These are phyloP conservation scores for Lepidocyrtinus sp. DNA, from an alignment of 2,888 invertebrate species.

Conservation along the genomic window DNA sequence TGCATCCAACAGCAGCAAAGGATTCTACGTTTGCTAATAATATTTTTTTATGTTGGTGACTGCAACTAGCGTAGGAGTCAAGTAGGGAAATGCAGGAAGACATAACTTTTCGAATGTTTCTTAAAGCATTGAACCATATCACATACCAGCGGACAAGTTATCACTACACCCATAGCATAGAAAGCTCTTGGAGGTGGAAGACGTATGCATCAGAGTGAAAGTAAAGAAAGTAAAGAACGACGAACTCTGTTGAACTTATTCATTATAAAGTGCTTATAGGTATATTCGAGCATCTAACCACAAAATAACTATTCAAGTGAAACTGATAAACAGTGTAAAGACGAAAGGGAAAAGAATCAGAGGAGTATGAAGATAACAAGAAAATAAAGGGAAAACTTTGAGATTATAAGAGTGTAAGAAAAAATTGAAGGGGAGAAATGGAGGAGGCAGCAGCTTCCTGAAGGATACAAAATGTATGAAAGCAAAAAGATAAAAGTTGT, in stretches of 20 bases:
- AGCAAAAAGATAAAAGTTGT: conserved; percentile 32
- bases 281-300: conserved; percentile 34
- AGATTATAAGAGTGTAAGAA: conserved; percentile 31
- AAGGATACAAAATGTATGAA: conserved; percentile 4
- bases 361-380: conserved; percentile 18
- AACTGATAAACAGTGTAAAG: conserved; percentile 47
- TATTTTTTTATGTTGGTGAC: conserved; percentile 45
- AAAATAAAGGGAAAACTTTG: conserved; percentile 45
- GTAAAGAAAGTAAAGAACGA: too few relatives aligned
- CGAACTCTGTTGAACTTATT: conserved; percentile 1
- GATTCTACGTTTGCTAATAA: conserved; percentile 28
- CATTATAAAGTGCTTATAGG: background rate
- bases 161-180: conserved; percentile 38
- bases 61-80: conserved; percentile 17
- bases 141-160: conserved; percentile 55
- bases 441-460: background rate
- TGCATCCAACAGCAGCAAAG: too few relatives aligned
- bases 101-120: conserved; percentile 20
- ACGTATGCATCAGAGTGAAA: background rate
- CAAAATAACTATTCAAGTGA: conserved; percentile 49
- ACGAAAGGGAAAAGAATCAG: conserved; percentile 8
- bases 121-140: conserved; percentile 47
- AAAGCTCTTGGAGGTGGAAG: background rate
- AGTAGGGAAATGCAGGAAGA: conserved; percentile 20
- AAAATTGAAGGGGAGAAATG: conserved; percentile 39